Evolutionary conservation across 1,140 invertebrate species (phyloP), one percentile per base, ranked within the genome.

Genomic region (Drosophila kurseongensis): DNA sequence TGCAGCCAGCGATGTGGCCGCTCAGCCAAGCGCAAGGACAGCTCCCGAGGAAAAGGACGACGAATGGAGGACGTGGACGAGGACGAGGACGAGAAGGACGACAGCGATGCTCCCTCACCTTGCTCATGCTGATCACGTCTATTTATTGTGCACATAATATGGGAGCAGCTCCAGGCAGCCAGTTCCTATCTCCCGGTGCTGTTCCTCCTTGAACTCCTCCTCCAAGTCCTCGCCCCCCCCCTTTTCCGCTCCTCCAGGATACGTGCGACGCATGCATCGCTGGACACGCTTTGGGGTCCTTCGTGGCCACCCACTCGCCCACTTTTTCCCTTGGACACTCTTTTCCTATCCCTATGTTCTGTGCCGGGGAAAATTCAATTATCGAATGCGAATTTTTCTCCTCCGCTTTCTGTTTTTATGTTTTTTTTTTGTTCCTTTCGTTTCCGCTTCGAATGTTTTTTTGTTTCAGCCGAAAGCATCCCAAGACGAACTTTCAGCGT

Each of bases 131-230:
- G 90, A 91, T 91, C 90, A 91, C 90, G 90, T 91, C 88, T 91
- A 91, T 91, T 91, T 91, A 91, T 91, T 91, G 90, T 91, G 88
- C 86, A 91, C 80, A 91, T 91, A 91, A 91, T 91, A 91, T 91
- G 90, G 90, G 90, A 89, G 86, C 91, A 81, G 65, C 75, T 57
- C 23, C 42, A 10, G 45, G 29, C 60, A 23, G 13, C 44, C 32
- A 55, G 45, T 42, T 23, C 23, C 23, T 23, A 23, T 23, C 23
- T 23, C 23, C 23, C 3, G 23, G 23, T 66, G 10, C 29, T 18
- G 51, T 44, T 38, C 36, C 57, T 65, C 35, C 63, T 42, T 65
- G 40, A 29, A 68, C 23, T 68, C 60, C 63, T 42, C 16, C 45
- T 42, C 23, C 23, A 23, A 23, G 23, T 23, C 23, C 23, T 23